Conservation (phyloP, 2,113 vertebrate genomes). For the Pardalotus punctatus region DNA sequence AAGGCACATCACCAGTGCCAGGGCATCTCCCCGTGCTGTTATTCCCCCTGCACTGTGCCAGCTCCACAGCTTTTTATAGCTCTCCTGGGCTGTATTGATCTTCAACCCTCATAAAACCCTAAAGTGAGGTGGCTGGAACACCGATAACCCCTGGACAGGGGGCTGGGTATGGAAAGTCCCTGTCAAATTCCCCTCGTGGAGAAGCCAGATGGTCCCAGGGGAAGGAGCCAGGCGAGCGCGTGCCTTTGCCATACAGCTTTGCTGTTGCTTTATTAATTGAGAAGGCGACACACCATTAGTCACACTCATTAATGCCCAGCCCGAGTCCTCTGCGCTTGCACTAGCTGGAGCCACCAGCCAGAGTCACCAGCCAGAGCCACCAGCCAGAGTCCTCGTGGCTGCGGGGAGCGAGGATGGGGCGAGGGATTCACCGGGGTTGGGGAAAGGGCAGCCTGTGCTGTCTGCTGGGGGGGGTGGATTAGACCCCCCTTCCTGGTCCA, state of each 20-base stretch:
- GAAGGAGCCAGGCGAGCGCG: accelerated
- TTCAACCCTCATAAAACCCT: neutral
- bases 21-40: neutral
- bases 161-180: neutral
- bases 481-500: neutral
- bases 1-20: neutral
- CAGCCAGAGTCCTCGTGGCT: neutral
- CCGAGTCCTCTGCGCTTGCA: neutral
- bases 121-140: accelerated
- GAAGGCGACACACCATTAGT: neutral
- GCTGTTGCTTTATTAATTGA: conserved; percentile 22
- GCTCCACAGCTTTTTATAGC: neutral
- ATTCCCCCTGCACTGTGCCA: neutral
- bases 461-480: neutral
- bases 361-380: neutral
- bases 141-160: accelerated
- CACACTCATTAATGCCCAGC: neutral
- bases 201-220: neutral
- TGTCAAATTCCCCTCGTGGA: accelerated
- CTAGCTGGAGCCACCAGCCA: neutral
- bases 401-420: accelerated
- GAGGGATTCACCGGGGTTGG: accelerated
- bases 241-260: neutral
- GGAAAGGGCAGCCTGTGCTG: neutral
- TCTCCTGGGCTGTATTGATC: neutral